These are phyloP conservation scores for Salvelinus fontinalis DNA, from an alignment of 2,113 vertebrate genomes.

Conservation along the genomic window DNA sequence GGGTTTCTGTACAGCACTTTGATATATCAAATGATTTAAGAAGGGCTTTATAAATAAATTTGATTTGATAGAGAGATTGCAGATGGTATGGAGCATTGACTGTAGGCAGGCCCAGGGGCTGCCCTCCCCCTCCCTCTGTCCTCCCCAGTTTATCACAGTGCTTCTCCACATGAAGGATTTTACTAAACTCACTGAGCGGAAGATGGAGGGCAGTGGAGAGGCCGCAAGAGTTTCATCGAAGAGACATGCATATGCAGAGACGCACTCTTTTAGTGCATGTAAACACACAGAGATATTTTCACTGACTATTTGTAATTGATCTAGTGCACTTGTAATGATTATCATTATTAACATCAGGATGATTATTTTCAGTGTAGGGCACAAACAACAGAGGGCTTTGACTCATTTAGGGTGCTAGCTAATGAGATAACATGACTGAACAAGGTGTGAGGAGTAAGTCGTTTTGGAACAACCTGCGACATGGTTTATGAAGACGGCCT, in stretches of 20 bases:
- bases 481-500: no score
- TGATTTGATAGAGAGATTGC: slow-evolving; percentile 38
- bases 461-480: no score
- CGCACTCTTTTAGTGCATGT: neutral
- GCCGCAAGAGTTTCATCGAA: neutral
- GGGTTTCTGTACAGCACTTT: no score
- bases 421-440: no score
- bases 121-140: neutral
- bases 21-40: no score
- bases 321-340: no score
- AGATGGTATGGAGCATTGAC: slow-evolving; percentile 52
- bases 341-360: no score
- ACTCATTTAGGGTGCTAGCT: no score
- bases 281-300: neutral
- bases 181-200: slow-evolving; percentile 67
- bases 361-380: no score
- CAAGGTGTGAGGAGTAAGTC: no score
- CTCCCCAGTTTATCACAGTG: slow-evolving; percentile 52
- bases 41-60: no score
- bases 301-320: neutral
- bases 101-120: neutral
- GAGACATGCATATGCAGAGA: slow-evolving; percentile 3
- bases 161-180: slow-evolving; percentile 61
- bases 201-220: slow-evolving; percentile 68
- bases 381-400: no score